Evolutionary conservation across 2,113 vertebrate genomes (phyloP).

Genomic region (Siphamia tubifer): DNA sequence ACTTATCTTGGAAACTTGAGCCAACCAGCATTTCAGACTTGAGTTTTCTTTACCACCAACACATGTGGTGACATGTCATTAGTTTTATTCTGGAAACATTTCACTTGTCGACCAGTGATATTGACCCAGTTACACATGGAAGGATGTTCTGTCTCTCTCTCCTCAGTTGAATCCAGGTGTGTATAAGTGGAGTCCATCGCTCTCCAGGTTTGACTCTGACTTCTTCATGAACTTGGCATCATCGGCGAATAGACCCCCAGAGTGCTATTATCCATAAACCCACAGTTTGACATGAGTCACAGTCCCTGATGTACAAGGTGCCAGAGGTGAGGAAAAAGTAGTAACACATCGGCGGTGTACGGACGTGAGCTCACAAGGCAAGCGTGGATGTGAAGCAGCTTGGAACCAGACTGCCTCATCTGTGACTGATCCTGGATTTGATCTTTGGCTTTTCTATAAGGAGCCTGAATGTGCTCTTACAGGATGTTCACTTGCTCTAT

Average conservation of each 20-base stretch:
- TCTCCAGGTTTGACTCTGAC: not conserved
- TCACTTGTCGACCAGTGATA: too few species aligned
- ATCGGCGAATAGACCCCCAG: not conserved
- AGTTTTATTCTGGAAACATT: too few species aligned
- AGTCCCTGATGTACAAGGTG: not conserved
- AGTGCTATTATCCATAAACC: not conserved
- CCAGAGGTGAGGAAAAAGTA: not conserved
- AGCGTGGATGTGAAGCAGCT: not conserved
- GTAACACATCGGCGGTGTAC: not conserved
- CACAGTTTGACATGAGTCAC: not conserved
- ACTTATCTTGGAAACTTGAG: too few species aligned
- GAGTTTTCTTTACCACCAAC: too few species aligned
- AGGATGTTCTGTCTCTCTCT: too few species aligned
- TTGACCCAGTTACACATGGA: not conserved
- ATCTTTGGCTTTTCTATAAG: not conserved
- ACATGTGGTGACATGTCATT: too few species aligned
- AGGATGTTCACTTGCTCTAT: not conserved
- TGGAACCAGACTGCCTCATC: not conserved
- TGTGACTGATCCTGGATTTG: not conserved
- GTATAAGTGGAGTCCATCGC: not conserved
- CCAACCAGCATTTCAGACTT: too few species aligned
- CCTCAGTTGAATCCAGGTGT: too few species aligned
- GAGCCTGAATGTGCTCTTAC: not conserved
- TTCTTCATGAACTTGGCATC: conserved; percentile 3
- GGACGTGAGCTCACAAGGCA: not conserved